Evolutionary conservation across 2,113 vertebrate genomes (phyloP).

Genomic region (Scartelaos histophorus): DNA sequence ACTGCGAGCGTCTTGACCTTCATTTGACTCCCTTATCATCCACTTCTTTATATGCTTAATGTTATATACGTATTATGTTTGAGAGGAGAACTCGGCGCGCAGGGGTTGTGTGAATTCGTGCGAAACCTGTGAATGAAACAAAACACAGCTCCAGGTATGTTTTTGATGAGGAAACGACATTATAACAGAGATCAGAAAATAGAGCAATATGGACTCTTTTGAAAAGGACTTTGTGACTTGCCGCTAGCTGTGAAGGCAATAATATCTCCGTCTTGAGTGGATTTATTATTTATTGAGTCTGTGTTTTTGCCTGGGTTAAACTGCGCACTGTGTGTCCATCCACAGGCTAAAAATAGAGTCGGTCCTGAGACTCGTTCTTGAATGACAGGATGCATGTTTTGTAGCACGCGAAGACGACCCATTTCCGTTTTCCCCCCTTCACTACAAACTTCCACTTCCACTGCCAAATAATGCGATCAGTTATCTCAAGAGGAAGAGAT

Average conservation of each 20-base stretch:
- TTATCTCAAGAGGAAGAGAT: not conserved
- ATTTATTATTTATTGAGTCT: conserved; percentile 69
- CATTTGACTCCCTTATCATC: no score
- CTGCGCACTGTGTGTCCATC: conserved; percentile 46
- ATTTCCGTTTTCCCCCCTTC: conserved; percentile 46
- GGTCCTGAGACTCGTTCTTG: conserved; percentile 60
- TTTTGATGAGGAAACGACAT: no score
- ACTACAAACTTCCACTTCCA: conserved; percentile 35
- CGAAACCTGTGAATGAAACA: no score
- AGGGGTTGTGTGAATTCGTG: no score
- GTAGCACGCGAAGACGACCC: conserved; percentile 62
- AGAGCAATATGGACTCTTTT: no score
- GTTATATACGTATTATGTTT: no score
- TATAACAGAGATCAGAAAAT: no score
- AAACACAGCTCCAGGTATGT: no score
- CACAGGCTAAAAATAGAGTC: conserved; percentile 74
- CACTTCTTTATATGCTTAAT: no score
- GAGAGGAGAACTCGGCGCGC: no score
- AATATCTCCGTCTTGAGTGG: conserved; percentile 57
- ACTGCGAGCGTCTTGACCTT: no score
- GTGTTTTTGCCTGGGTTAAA: conserved; percentile 62
- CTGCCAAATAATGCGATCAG: conserved; percentile 4
- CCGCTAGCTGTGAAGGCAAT: conserved; percentile 52
- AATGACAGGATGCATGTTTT: conserved; percentile 71
- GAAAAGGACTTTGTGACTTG: conserved; percentile 19